phyloP scores from a whole-genome alignment of 2,797 vertebrate species.

The Chromobotia macracanthus region DNA sequence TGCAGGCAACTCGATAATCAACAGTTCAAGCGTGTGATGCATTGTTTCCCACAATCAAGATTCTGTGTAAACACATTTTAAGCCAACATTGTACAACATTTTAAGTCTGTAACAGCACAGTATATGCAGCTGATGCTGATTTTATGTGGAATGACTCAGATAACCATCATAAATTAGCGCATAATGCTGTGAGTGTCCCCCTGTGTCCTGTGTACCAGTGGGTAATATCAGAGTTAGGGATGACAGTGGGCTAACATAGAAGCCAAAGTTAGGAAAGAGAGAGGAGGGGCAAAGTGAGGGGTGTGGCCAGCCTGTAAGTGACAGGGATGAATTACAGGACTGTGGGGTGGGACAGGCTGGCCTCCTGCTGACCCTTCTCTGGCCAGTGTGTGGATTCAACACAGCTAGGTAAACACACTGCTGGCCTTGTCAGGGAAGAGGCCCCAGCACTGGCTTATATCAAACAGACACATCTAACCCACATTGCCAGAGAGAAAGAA shows the following conservation, averaged over 20 bases:
- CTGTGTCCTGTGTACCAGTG: background rate
- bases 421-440: constrained; percentile 60
- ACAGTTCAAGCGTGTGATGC: background rate
- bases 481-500: constrained; percentile 44
- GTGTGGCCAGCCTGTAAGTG: constrained; percentile 48
- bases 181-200: background rate
- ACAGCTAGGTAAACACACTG: constrained; percentile 61
- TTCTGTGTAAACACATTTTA: background rate
- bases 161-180: background rate
- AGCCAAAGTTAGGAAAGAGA: constrained; percentile 6
- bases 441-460: constrained; percentile 58
- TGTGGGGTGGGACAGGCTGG: constrained; percentile 51
- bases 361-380: constrained; percentile 61
- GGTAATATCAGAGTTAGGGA: background rate
- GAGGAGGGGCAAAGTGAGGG: constrained; percentile 27
- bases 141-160: background rate
- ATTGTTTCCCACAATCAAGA: background rate
- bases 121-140: background rate
- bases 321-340: constrained; percentile 64
- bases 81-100: background rate
- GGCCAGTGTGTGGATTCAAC: constrained; percentile 59
- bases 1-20: background rate
- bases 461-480: constrained; percentile 59
- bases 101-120: too few species aligned
- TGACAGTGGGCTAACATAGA: constrained; percentile 51